Conservation (phyloP, 2,888 invertebrate genomes). For the Dryadula phaetusa region DNA sequence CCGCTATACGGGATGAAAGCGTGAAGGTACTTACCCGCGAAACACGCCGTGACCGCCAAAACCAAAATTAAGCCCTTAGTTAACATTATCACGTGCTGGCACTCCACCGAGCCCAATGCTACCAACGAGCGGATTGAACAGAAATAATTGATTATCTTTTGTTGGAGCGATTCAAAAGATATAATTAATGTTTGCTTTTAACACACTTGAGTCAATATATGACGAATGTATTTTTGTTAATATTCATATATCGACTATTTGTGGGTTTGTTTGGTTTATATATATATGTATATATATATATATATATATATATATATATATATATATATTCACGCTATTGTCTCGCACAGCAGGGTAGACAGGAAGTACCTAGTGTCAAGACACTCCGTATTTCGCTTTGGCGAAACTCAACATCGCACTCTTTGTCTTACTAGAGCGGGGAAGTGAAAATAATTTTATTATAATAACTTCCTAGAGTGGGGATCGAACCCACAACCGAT, state of each 20-base stretch:
- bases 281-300: too few species aligned
- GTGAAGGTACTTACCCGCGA: conserved; percentile 41
- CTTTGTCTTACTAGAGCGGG: too few species aligned
- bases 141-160: conserved; percentile 6
- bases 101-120: neutral
- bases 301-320: too few species aligned
- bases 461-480: too few species aligned
- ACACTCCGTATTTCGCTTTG: too few species aligned
- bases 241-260: neutral
- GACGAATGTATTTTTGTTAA: neutral
- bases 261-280: too few species aligned
- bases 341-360: too few species aligned
- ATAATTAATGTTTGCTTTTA: conserved; percentile 11
- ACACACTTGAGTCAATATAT: neutral
- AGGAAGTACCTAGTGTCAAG: too few species aligned
- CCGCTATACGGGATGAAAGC: neutral
- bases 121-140: neutral
- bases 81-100: conserved; percentile 24
- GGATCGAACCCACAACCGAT: too few species aligned
- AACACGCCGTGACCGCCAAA: conserved; percentile 34
- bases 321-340: too few species aligned
- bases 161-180: conserved; percentile 4
- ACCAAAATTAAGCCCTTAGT: conserved; percentile 23
- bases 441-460: too few species aligned
- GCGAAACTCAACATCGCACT: too few species aligned